A percentile compares a stretch with the other conserved stretches of the same genome.
Evolutionary conservation across 2,888 invertebrate species (phyloP).

Genomic region (Spisula solida): DNA sequence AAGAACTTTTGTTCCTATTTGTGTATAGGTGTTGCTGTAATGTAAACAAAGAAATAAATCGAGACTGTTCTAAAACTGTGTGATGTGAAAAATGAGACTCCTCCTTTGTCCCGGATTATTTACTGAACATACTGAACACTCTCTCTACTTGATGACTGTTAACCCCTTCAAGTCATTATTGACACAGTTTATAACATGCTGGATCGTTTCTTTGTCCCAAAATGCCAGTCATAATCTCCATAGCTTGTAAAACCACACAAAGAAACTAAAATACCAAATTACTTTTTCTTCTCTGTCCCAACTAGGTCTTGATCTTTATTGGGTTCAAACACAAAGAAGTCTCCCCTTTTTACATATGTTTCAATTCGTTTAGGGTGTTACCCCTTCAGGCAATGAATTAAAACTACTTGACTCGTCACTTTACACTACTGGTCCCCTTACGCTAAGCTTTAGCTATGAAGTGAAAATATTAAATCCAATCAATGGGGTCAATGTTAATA

Average conservation of each 20-base stretch:
- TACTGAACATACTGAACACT: too few relatives aligned
- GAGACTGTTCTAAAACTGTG: too few relatives aligned
- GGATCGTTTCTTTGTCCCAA: background rate
- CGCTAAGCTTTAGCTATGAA: too few relatives aligned
- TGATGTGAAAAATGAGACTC: too few relatives aligned
- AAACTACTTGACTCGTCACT: background rate
- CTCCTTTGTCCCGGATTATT: too few relatives aligned
- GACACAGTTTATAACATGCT: background rate
- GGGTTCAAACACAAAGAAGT: background rate
- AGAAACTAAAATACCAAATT: conserved; percentile 28
- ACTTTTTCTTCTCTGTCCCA: background rate
- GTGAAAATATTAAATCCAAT: too few relatives aligned
- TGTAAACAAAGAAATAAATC: too few relatives aligned
- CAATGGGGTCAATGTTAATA: too few relatives aligned
- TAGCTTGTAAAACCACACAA: conserved; percentile 43
- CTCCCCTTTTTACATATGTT: conserved; percentile 1
- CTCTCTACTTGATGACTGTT: background rate
- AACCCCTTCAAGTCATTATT: background rate
- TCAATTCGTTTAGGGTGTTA: background rate
- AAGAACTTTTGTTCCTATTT: too few relatives aligned
- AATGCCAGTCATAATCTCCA: background rate
- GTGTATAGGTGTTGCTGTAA: too few relatives aligned
- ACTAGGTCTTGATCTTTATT: background rate
- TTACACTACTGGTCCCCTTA: too few relatives aligned
- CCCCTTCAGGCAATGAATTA: conserved; percentile 1